These are phyloP conservation scores for Drosophila melanica DNA, from an alignment of 1,140 invertebrate genomes.

Conservation along the genomic window DNA sequence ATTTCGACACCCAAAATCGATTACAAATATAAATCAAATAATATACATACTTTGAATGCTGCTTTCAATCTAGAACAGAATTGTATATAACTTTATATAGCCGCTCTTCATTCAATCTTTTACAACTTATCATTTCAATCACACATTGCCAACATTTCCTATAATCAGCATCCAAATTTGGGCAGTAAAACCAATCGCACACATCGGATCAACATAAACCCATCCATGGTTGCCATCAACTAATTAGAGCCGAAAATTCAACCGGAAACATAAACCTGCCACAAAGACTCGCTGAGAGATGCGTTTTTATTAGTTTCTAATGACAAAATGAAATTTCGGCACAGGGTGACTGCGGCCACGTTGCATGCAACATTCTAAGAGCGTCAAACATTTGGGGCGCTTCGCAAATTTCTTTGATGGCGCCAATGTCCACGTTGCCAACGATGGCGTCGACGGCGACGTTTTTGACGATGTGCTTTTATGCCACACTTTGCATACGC, in stretches of 20 bases:
- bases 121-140: too few relatives aligned
- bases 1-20: too few relatives aligned
- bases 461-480: constrained; percentile 76
- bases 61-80: too few relatives aligned
- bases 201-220: background rate
- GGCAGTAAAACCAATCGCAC: background rate
- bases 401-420: constrained; percentile 69
- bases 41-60: too few relatives aligned
- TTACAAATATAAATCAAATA: too few relatives aligned
- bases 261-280: background rate
- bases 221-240: background rate
- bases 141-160: too few relatives aligned
- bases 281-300: constrained; percentile 22
- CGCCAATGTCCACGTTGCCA: constrained; percentile 20
- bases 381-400: constrained; percentile 15
- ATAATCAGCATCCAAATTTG: too few relatives aligned
- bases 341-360: background rate
- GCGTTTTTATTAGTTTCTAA: constrained; percentile 75
- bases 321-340: constrained; percentile 75
- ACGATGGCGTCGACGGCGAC: constrained; percentile 51
- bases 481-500: constrained; percentile 77
- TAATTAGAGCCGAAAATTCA: constrained; percentile 5
- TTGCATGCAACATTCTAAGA: constrained; percentile 71
- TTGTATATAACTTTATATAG: too few relatives aligned
- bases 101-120: too few relatives aligned